phyloP scores from a whole-genome alignment of 2,888 invertebrate genomes.

The Bellardia pandia region DNA sequence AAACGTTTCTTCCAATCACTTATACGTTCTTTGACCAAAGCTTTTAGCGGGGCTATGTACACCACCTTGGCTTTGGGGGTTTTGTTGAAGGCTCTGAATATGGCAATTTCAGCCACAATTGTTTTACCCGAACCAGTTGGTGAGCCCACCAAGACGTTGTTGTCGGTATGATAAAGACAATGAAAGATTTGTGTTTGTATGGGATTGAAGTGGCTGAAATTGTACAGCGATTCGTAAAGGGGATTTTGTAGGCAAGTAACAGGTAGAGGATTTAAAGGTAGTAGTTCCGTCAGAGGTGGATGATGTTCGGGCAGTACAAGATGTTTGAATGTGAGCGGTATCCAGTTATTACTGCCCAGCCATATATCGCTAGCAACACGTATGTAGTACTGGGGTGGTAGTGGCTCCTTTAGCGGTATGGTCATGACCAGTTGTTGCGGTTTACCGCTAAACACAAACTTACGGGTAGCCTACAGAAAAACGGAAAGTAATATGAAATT shows the following conservation, averaged over 20 bases:
- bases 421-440: constrained; percentile 96
- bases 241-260: constrained; percentile 91
- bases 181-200: constrained; percentile 99
- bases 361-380: constrained; percentile 93
- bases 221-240: constrained; percentile 92
- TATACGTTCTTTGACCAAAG: constrained; percentile 97
- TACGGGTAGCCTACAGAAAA: constrained; percentile 75
- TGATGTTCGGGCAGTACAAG: constrained; percentile 95
- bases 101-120: constrained; percentile 98
- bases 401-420: constrained; percentile 95
- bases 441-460: constrained; percentile 89
- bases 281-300: constrained; percentile 96
- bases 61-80: constrained; percentile 94
- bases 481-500: too few relatives aligned
- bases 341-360: constrained; percentile 86
- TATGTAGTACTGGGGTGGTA: constrained; percentile 96
- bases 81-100: constrained; percentile 94
- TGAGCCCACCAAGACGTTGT: constrained; percentile 96
- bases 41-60: constrained; percentile 99
- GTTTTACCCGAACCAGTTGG: constrained; percentile 96
- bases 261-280: constrained; percentile 96
- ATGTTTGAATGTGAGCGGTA: constrained; percentile 91
- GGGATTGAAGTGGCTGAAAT: constrained; percentile 98
- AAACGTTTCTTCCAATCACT: constrained; percentile 96
- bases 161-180: constrained; percentile 96